Conservation (phyloP, 2,888 invertebrate species). For the Aleiodes alternator region DNA sequence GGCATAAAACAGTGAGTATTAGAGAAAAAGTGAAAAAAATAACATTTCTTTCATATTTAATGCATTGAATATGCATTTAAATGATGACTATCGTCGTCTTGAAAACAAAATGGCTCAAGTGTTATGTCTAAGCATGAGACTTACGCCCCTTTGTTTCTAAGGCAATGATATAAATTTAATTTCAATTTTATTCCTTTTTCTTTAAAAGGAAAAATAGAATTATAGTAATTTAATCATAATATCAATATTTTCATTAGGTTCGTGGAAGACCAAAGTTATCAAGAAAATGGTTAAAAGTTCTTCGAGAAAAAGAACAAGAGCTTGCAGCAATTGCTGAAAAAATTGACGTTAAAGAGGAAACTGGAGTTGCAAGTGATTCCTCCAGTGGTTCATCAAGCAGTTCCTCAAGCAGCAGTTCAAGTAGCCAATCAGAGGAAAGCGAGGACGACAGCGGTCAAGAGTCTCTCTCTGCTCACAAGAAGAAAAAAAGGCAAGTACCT, state of each 20-base stretch:
- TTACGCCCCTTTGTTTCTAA: no score
- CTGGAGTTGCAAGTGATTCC: conserved; percentile 95
- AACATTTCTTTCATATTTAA: not conserved
- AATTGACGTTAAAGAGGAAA: conserved; percentile 90
- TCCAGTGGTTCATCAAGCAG: conserved; percentile 88
- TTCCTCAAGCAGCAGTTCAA: conserved; percentile 84
- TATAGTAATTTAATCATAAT: not conserved
- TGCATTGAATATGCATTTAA: no score
- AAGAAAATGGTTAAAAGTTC: conserved; percentile 89
- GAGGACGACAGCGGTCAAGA: conserved; percentile 89
- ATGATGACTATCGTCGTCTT: no score
- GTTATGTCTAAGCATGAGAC: no score
- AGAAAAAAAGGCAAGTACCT: conserved; percentile 79
- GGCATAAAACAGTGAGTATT: conserved; percentile 91
- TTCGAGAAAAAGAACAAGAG: conserved; percentile 85
- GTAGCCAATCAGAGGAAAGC: conserved; percentile 83
- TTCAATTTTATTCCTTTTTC: no score
- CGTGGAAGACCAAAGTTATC: conserved; percentile 97
- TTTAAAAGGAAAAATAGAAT: no score
- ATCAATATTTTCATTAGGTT: conserved; percentile 71
- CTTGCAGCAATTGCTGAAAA: conserved; percentile 87
- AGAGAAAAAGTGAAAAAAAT: not conserved
- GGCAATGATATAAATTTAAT: no score
- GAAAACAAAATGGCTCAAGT: no score
- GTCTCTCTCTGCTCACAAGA: conserved; percentile 90